Percentiles rank a stretch among this genome's conserved stretches.
Conservation (phyloP, 2,113 vertebrate genomes). For the Astatoreochromis straeleni region DNA sequence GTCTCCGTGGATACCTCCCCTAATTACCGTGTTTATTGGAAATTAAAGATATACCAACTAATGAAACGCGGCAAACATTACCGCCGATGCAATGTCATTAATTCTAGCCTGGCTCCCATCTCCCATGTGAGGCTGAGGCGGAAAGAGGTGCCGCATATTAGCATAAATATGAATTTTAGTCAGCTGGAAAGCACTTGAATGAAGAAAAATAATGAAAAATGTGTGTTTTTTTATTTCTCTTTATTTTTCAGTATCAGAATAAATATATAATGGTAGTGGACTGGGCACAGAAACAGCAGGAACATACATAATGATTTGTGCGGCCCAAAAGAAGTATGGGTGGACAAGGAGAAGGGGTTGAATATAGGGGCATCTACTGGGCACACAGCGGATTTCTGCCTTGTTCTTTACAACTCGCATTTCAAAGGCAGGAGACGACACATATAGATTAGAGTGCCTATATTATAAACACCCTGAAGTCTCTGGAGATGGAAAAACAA, state of each 20-base stretch:
- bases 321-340: neutral
- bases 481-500: slow-evolving; percentile 1
- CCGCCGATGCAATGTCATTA: slow-evolving; percentile 73
- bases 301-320: slow-evolving; percentile 23
- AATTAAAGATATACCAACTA: slow-evolving; percentile 80
- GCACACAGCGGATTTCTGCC: neutral
- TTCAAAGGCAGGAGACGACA: neutral
- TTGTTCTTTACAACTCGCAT: neutral
- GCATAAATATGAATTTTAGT: slow-evolving; percentile 79
- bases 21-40: slow-evolving; percentile 81
- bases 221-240: slow-evolving; percentile 70
- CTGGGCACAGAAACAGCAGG: slow-evolving; percentile 7
- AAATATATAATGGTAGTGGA: slow-evolving; percentile 58
- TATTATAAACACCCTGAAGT: slow-evolving; percentile 21
- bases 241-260: slow-evolving; percentile 59
- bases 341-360: neutral
- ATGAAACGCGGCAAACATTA: slow-evolving; percentile 77
- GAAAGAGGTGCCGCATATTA: slow-evolving; percentile 62
- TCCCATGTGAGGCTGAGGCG: slow-evolving; percentile 61
- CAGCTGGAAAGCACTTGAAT: slow-evolving; percentile 72
- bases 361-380: slow-evolving; percentile 3
- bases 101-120: slow-evolving; percentile 69
- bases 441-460: slow-evolving; percentile 5
- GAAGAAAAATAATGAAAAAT: slow-evolving; percentile 68
- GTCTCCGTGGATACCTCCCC: slow-evolving; percentile 71